phyloP scores from a whole-genome alignment of 2,113 vertebrate species.

The Smithornis capensis region DNA sequence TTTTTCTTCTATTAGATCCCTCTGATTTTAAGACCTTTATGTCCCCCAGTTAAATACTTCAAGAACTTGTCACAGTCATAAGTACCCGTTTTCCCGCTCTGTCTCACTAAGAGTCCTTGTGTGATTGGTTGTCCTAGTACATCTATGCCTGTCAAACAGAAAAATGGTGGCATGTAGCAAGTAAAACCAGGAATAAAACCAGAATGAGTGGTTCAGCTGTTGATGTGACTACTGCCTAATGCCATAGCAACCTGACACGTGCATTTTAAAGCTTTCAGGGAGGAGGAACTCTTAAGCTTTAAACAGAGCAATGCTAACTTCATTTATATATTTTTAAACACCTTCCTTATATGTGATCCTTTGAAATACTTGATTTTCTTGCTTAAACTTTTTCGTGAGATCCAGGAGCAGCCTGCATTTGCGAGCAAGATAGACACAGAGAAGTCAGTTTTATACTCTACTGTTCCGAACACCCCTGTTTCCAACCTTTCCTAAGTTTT shows the following conservation, averaged over 20 bases:
- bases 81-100: not conserved
- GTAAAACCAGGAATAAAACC: not conserved
- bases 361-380: not conserved
- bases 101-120: not conserved
- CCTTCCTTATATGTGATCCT: not conserved
- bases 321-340: not conserved
- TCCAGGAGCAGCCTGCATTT: not conserved
- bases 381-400: not conserved
- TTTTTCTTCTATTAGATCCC: not conserved
- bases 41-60: not conserved
- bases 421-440: not conserved
- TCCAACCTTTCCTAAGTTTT: not conserved
- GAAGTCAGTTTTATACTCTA: not conserved
- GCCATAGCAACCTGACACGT: not conserved
- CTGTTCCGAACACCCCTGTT: not conserved
- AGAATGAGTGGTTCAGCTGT: not conserved
- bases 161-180: not conserved
- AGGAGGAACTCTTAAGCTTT: not conserved
- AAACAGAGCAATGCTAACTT: not conserved
- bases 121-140: not conserved
- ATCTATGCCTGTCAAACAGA: not conserved
- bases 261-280: not conserved
- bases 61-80: accelerated
- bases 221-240: not conserved
- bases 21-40: not conserved